phyloP scores from a whole-genome alignment of 2,888 invertebrate genomes.

The Operophtera brumata region DNA sequence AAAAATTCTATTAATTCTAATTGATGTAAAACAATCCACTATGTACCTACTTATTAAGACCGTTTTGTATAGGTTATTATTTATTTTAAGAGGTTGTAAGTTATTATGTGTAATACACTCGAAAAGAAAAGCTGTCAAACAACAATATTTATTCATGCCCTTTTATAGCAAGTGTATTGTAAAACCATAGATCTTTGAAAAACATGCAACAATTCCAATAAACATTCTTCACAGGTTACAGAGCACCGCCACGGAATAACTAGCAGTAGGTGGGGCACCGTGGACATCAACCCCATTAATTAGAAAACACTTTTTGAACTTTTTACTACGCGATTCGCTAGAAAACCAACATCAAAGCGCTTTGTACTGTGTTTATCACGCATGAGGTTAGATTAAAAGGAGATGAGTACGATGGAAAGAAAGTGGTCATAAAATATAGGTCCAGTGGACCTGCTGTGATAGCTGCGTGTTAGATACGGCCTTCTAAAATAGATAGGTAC shows the following conservation, averaged over 20 bases:
- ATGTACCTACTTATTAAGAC: too few species aligned
- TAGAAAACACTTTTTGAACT: conserved; percentile 45
- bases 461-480: too few species aligned
- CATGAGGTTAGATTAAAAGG: conserved; percentile 16
- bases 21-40: too few species aligned
- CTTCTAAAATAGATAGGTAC: too few species aligned
- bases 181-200: background rate
- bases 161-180: too few species aligned
- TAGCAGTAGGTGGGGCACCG: conserved; percentile 3
- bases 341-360: conserved; percentile 51
- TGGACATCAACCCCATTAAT: conserved; percentile 33
- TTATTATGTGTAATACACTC: too few species aligned
- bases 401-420: background rate
- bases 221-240: conserved; percentile 22
- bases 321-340: conserved; percentile 45
- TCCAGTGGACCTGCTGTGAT: conserved; percentile 2
- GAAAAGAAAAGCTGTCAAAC: too few species aligned
- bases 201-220: conserved; percentile 17
- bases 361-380: conserved; percentile 55
- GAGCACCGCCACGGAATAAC: conserved; percentile 7
- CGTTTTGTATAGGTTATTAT: too few species aligned
- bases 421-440: background rate
- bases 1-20: too few species aligned
- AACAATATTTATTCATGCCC: too few species aligned
- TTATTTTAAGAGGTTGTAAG: too few species aligned